Conservation (phyloP, 1,140 invertebrate genomes). For the Halesus radiatus region DNA sequence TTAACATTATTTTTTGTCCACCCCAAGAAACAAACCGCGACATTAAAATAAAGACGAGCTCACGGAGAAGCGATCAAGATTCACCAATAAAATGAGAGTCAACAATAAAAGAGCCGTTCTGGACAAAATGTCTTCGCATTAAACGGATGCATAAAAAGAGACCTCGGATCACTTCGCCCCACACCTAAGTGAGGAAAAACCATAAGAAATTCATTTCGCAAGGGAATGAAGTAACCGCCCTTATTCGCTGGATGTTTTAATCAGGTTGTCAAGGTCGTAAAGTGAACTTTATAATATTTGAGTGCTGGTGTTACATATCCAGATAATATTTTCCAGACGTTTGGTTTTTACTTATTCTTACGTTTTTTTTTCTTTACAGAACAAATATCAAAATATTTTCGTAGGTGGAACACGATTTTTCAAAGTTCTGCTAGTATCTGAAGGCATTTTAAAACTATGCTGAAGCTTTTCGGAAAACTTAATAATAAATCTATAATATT, state of each 20-base stretch:
- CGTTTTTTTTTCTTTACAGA: too few species aligned
- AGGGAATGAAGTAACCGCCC: background rate
- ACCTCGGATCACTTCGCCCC: constrained; percentile 32
- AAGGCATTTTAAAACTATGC: too few species aligned
- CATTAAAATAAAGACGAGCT: constrained; percentile 41
- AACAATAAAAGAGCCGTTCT: constrained; percentile 46
- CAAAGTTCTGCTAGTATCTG: too few species aligned
- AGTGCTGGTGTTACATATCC: too few species aligned
- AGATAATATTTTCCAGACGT: too few species aligned
- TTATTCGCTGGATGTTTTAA: background rate
- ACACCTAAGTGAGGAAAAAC: constrained; percentile 37
- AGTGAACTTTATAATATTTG: too few species aligned
- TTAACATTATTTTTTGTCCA: constrained; percentile 40
- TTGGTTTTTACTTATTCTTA: too few species aligned
- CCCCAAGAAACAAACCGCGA: constrained; percentile 35
- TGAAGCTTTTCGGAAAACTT: too few species aligned
- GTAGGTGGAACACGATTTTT: too few species aligned
- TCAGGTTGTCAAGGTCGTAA: background rate
- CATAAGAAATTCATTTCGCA: constrained; percentile 40
- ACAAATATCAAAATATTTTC: too few species aligned
- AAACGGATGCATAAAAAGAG: constrained; percentile 48
- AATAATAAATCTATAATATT: too few species aligned
- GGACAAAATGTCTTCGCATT: constrained; percentile 49
- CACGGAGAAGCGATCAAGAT: constrained; percentile 43
- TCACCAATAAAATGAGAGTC: constrained; percentile 48